Evolutionary conservation across 2,113 vertebrate species (phyloP), one percentile per base, ranked within the genome.

Genomic region (Odontophorus gujanensis): DNA sequence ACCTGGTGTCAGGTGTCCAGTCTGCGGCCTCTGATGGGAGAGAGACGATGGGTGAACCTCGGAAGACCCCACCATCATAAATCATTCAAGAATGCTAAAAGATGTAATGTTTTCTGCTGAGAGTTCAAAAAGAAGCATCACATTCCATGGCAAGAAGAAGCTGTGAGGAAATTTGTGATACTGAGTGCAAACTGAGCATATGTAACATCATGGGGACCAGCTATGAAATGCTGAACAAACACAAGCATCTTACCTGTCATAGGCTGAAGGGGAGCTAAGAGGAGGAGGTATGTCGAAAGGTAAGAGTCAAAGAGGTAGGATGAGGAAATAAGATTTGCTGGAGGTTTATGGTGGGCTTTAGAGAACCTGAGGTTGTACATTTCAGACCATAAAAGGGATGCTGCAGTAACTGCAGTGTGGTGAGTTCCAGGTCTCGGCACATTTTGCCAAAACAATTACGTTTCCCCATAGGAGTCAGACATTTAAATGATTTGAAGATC

Each of bases 1-100:
- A 32, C 16, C 24, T 20, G 34, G 20, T 55, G 32, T 19, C 32
- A n/a, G 0, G 0, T 8, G 51, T 28, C 61, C 61, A 16, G 8
- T 21, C 6, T 43, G 30, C 32, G 42, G 43, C 22, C 19, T 47
- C 43, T 1, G 1, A 5, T 4, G 6, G 0, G 2, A 66, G 36
- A 13, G 13, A 67, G 28, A 24, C 24, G 10, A 34, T 38, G 36
- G 32, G 50, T 53, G 25, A 53, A 14, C 26, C 26, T 24, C 14
- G 16, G 51, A 53, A 53, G 50, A 25, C 18, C 25, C 36, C 71
- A 9, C 24, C 16, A 19, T 72, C 38, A 62, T 84, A 92, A 78
- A 62, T n/a, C 1, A 53, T 40, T 78, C 47, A 67, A 15, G 57
- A 50, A 75, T 72, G 87, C 78, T 65, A 30, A 59, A 71, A 81